Evolutionary conservation across 2,888 invertebrate genomes (phyloP), one percentile per base, ranked within the genome.

Genomic region (Lasius platythorax): DNA sequence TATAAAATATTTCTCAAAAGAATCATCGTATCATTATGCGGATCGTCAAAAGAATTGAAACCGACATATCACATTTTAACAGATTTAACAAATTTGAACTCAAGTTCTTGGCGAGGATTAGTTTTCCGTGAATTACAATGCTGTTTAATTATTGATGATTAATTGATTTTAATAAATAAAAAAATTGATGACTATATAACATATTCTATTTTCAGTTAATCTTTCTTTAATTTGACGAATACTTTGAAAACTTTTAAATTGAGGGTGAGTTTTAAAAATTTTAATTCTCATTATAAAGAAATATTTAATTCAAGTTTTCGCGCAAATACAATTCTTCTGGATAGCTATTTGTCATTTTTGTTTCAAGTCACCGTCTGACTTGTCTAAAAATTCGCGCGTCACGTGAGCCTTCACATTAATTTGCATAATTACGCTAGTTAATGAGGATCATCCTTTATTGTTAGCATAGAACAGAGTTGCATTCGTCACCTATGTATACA

Each of bases 391-490:
- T 73, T 12, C 3, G 18, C 63, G 50, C 50, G 23, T 37, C 5
- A 64, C 66, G 33, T 33, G 23, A 46, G 15, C 33, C 68, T 18
- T 33, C 6, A 23, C 23, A 61, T 46, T 53, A 72, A 43, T 72
- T 28, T 72, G 46, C 79, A 72, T 78, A 70, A 89, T 89, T 89
- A 89, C 83, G 33, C 1, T 37, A 37, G 28, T 18, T 56, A 86
- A 89, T 87, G 85, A 89, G 68, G 82, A 85, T 89, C 85, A 79
- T 81, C 73, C 85, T 75, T 58, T 56, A 83, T 89, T 85, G 85
- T 84, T 68, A 58, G 58, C 15, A 11, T n/a, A 28, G 46, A 67
- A 68, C 64, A 23, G n/a, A 76, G 50, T 67, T 53, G 50, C 43
- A 18, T 82, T 56, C 50, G 56, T 68, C 46, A 50, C 53, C 43